Evolutionary conservation across 1,140 invertebrate genomes (phyloP), one percentile per base, ranked within the genome.

Genomic region (Frieseomelitta varia): DNA sequence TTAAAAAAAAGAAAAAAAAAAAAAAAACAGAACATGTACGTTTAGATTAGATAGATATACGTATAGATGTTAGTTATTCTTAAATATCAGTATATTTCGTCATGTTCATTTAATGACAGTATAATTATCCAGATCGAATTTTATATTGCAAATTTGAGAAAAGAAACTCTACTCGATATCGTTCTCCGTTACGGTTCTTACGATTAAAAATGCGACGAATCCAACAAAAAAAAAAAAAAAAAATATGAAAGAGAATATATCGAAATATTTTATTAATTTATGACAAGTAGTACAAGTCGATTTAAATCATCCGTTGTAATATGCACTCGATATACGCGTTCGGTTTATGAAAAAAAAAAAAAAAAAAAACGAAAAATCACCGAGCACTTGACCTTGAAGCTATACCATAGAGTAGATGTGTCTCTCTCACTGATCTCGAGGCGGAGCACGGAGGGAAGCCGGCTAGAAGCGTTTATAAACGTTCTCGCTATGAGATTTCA

Each of bases 1-100:
- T 84, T 63, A 39, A 39, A 39, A 39, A 39, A 39, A 39, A 39
- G 4, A 39, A 39, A 39, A 39, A 3, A 39, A 39, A 39, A 39
- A 39, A 39, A 2, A 39, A 39, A 39, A 34, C 39, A 30, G 58
- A 78, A 67, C 19, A 55, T 83, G 21, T 81, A 82, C 79, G 39
- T 65, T 80, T 89, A 89, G 81, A 82, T 72, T 89, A 89, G 88
- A 76, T 75, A 74, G 68, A 61, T 72, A 71, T 87, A 82, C 65
- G 72, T 81, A 74, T 86, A 88, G 84, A 79, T 73, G 53, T 85
- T 53, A 61, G 63, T 87, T 69, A n/a, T 81, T 55, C 75, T 73
- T 85, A 85, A 68, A 27, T 71, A 51, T 65, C 58, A 76, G 63
- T 84, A 80, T 27, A 17, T 77, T 74, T 76, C 51, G 53, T 84